A percentile compares a stretch with the other conserved stretches of the same genome.
phyloP scores from a whole-genome alignment of 2,797 vertebrate species.

The Epinephelus awoara region DNA sequence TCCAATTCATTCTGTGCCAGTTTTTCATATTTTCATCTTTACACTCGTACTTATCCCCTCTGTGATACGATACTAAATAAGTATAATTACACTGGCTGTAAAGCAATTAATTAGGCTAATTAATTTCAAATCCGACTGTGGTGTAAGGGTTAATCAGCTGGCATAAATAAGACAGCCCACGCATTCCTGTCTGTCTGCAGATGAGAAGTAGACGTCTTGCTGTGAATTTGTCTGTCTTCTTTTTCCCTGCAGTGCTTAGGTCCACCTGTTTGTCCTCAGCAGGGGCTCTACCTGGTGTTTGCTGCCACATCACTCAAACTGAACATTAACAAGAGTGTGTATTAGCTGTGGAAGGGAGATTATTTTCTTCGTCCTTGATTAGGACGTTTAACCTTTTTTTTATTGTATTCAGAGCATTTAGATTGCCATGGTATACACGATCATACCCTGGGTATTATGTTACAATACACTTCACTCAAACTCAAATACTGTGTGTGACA shows the following conservation, averaged over 20 bases:
- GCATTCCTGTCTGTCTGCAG: constrained; percentile 29
- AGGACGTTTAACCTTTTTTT: background rate
- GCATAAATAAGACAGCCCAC: constrained; percentile 46
- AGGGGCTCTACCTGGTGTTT: background rate
- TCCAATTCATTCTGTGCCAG: constrained; percentile 17
- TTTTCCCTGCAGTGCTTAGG: background rate
- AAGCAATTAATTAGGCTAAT: constrained; percentile 60
- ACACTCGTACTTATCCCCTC: constrained; percentile 35
- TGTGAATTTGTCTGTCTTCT: constrained; percentile 13
- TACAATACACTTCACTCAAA: background rate
- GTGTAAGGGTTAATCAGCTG: constrained; percentile 58
- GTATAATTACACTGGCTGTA: constrained; percentile 46
- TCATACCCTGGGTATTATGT: background rate
- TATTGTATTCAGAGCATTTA: background rate
- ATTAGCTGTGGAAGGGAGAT: background rate
- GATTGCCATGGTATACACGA: background rate
- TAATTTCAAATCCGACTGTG: constrained; percentile 49
- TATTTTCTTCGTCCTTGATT: background rate
- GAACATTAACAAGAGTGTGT: background rate
- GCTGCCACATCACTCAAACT: background rate
- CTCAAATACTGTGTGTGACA: background rate
- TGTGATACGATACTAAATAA: constrained; percentile 47
- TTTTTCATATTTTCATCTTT: constrained; percentile 39
- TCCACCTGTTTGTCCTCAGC: constrained; percentile 9
- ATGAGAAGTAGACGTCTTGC: background rate